Percentiles rank a stretch among this genome's conserved stretches.
Conservation (phyloP, 1,140 invertebrate species). For the Rhizoglyphus robini region DNA sequence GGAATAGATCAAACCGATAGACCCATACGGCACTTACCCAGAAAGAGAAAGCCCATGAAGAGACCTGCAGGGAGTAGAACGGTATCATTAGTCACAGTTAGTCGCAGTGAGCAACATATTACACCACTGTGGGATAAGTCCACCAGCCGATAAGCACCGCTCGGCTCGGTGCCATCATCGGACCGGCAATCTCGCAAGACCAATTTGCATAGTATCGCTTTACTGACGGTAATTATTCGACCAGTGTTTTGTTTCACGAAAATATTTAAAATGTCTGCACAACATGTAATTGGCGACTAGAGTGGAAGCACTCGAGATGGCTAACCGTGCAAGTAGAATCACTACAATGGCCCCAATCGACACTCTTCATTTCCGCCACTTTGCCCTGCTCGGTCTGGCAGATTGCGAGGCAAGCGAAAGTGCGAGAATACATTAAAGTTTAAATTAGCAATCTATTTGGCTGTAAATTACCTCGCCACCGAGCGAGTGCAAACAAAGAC, state of each 20-base stretch:
- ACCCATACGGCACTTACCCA: constrained; percentile 1
- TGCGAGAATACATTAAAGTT: not conserved
- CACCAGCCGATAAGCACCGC: too few species aligned
- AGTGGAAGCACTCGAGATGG: too few species aligned
- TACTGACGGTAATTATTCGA: not conserved
- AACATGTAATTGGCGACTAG: too few species aligned
- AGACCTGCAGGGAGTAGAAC: not conserved
- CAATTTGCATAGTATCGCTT: not conserved
- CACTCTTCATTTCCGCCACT: too few species aligned
- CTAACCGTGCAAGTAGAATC: too few species aligned
- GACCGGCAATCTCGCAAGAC: too few species aligned
- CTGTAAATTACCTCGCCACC: too few species aligned
- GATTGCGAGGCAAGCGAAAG: not conserved
- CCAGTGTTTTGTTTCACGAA: not conserved
- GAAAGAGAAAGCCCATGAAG: constrained; percentile 17
- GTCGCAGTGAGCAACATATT: not conserved
- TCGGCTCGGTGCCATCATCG: too few species aligned
- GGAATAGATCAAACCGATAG: not conserved
- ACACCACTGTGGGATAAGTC: not conserved
- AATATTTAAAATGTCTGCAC: not conserved
- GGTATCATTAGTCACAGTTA: not conserved
- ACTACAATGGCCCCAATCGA: too few species aligned
- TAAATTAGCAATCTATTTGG: not conserved
- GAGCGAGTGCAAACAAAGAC: too few species aligned
- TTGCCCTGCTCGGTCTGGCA: too few species aligned